Evolutionary conservation across 2,888 invertebrate genomes (phyloP).

Genomic region (Imbricaverruca yamaguchii): DNA sequence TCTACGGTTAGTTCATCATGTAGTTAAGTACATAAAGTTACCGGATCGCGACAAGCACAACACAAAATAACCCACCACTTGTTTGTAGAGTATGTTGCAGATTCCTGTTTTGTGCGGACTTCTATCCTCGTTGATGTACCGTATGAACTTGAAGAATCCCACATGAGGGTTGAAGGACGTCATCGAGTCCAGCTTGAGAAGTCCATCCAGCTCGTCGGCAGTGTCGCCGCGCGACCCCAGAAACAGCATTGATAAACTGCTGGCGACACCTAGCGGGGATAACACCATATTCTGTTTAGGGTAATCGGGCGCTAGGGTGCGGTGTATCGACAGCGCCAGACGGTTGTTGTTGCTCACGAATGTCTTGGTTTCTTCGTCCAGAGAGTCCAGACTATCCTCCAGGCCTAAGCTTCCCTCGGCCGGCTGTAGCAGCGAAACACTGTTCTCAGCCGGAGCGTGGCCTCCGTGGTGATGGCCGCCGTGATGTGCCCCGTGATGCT

Average conservation of each 20-base stretch:
- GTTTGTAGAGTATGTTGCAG: not conserved
- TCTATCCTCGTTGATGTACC: not conserved
- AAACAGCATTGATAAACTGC: slow-evolving; percentile 46
- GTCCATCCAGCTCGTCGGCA: slow-evolving; percentile 83
- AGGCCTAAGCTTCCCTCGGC: not conserved
- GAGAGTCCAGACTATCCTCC: not conserved
- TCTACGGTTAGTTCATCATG: no score
- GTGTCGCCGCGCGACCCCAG: slow-evolving; percentile 51
- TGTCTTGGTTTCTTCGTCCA: not conserved
- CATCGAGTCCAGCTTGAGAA: slow-evolving; percentile 75
- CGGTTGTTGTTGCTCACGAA: slow-evolving; percentile 10
- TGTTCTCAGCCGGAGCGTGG: not conserved
- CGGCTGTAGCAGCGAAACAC: not conserved
- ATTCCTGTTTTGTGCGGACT: not conserved
- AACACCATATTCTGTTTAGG: slow-evolving; percentile 42
- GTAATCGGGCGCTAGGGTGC: slow-evolving; percentile 26
- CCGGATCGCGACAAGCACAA: no score
- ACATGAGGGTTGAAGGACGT: slow-evolving; percentile 83
- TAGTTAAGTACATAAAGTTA: no score
- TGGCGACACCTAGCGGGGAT: slow-evolving; percentile 48
- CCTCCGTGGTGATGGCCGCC: not conserved
- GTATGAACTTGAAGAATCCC: slow-evolving; percentile 36
- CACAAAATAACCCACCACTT: not conserved
- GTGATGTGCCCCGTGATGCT: not conserved
- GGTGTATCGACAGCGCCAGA: slow-evolving; percentile 27